These are phyloP conservation scores for Phymorhynchus buccinoides DNA, from an alignment of 1,140 invertebrate species.

Conservation along the genomic window DNA sequence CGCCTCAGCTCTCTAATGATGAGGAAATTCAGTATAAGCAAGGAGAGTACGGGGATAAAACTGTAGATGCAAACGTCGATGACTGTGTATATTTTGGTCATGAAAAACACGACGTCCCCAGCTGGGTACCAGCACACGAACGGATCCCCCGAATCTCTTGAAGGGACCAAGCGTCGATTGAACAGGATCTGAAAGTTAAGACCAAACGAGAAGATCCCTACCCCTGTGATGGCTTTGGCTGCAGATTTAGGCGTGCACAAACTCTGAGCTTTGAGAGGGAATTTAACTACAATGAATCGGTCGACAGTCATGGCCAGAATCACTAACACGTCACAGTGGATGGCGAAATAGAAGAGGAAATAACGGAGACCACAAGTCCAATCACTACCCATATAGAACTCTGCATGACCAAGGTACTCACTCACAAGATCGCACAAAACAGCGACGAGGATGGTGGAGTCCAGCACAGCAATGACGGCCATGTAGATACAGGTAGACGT, in stretches of 20 bases:
- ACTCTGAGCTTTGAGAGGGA: conserved; percentile 53
- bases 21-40: too few relatives aligned
- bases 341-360: conserved; percentile 52
- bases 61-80: too few relatives aligned
- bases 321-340: conserved; percentile 57
- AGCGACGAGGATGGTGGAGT: conserved; percentile 55
- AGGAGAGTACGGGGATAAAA: too few relatives aligned
- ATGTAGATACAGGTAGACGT: conserved; percentile 65
- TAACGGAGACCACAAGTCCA: conserved; percentile 43
- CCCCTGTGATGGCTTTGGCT: conserved; percentile 37
- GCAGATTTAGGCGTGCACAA: conserved; percentile 38
- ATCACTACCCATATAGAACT: conserved; percentile 8
- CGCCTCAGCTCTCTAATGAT: too few relatives aligned
- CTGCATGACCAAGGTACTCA: conserved; percentile 9
- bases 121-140: background rate
- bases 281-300: conserved; percentile 56
- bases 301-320: conserved; percentile 65
- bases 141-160: background rate
- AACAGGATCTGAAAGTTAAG: conserved; percentile 37
- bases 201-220: conserved; percentile 32
- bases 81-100: conserved; percentile 7
- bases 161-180: conserved; percentile 2
- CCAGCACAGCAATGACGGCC: conserved; percentile 58
- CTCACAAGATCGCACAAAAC: conserved; percentile 33
- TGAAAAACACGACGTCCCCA: conserved; percentile 15